These are phyloP conservation scores for Hylyphantes graminicola DNA, from an alignment of 1,140 invertebrate species.

Conservation along the genomic window DNA sequence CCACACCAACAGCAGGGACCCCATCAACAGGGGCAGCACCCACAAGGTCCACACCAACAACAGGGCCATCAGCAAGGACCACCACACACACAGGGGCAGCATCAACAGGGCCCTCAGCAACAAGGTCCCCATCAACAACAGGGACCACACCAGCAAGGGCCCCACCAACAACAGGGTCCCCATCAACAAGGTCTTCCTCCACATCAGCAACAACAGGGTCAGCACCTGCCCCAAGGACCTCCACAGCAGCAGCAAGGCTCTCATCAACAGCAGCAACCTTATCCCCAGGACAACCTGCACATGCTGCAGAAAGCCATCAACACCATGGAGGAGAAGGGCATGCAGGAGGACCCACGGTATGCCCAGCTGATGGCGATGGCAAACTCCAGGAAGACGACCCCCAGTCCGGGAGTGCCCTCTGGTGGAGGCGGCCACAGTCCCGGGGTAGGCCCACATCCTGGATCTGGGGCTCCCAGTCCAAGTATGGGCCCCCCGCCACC, in stretches of 20 bases:
- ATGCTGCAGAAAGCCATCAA: constrained; percentile 59
- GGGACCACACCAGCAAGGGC: neutral
- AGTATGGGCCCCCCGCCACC: constrained; percentile 51
- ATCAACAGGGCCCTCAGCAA: neutral
- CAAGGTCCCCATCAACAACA: neutral
- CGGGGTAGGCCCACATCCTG: constrained; percentile 47
- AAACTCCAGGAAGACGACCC: constrained; percentile 73
- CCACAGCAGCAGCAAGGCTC: constrained; percentile 23
- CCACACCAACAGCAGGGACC: too few species aligned
- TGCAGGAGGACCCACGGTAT: constrained; percentile 84
- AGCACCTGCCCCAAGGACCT: constrained; percentile 12
- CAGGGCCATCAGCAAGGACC: too few species aligned
- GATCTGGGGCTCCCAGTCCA: constrained; percentile 52
- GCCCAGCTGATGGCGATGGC: constrained; percentile 83
- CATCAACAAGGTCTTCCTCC: neutral
- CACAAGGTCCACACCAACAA: too few species aligned
- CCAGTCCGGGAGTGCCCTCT: constrained; percentile 66
- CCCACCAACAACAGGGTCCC: neutral
- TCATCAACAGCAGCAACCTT: constrained; percentile 23
- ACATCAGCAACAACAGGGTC: constrained; percentile 1
- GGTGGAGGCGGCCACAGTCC: constrained; percentile 52
- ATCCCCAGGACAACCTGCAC: constrained; percentile 54
- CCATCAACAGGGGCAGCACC: too few species aligned
- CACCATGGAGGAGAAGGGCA: constrained; percentile 85
- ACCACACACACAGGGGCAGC: too few species aligned